Evolutionary conservation across 2,113 vertebrate genomes (phyloP).

Genomic region (Percina caprodes): DNA sequence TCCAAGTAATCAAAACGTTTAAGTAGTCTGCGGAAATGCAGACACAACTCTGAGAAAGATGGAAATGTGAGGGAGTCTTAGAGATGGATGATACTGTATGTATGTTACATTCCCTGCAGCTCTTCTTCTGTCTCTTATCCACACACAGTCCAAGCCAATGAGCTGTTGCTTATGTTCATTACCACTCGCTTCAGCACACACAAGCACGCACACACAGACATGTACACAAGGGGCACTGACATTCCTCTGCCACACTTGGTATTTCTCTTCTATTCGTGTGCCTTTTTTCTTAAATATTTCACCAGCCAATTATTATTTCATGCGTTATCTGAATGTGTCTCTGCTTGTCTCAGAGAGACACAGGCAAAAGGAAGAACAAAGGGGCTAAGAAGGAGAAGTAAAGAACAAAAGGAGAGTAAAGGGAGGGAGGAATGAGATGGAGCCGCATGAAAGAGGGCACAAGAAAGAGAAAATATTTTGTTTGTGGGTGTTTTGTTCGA

Average conservation of each 20-base stretch:
- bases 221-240: constrained; percentile 58
- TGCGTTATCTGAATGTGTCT: constrained; percentile 70
- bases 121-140: constrained; percentile 37
- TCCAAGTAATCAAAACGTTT: constrained; percentile 18
- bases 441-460: constrained; percentile 6
- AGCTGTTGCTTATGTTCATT: constrained; percentile 53
- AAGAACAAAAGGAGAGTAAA: constrained; percentile 28
- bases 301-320: constrained; percentile 84
- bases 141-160: constrained; percentile 48
- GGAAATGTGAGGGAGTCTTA: constrained; percentile 23
- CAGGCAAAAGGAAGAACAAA: constrained; percentile 38
- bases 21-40: constrained; percentile 12
- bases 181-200: constrained; percentile 52
- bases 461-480: constrained; percentile 41
- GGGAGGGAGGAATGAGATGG: constrained; percentile 18
- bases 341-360: constrained; percentile 68
- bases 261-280: constrained; percentile 72
- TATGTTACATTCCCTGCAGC: constrained; percentile 30
- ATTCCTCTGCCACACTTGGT: constrained; percentile 68
- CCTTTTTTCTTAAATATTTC: constrained; percentile 84
- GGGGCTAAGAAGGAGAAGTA: constrained; percentile 34
- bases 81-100: constrained; percentile 13
- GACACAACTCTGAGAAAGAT: constrained; percentile 2
- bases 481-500: constrained; percentile 49
- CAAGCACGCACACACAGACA: constrained; percentile 21